phyloP scores from a whole-genome alignment of 2,797 vertebrate species.

The Gastrophryne carolinensis region DNA sequence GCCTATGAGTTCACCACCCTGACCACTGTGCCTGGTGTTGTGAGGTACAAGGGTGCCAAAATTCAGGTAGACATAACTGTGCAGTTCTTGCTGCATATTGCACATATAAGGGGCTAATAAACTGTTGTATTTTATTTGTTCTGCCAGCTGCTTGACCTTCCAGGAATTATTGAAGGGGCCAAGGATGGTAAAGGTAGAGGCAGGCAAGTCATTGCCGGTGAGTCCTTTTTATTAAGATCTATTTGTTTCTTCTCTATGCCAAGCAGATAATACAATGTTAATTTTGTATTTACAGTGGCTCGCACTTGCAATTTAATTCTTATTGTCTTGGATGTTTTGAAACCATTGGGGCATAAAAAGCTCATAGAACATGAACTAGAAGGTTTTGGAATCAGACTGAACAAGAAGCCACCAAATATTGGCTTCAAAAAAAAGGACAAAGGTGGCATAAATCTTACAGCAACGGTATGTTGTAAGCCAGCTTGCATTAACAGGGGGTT shows the following conservation, averaged over 20 bases:
- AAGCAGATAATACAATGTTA: background rate
- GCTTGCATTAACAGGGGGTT: no score
- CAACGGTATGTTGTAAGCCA: slow-evolving; percentile 80
- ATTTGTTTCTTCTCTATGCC: background rate
- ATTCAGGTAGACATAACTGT: slow-evolving; percentile 80
- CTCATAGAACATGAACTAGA: slow-evolving; percentile 97
- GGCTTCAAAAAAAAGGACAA: slow-evolving; percentile 99
- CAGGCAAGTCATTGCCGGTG: slow-evolving; percentile 95
- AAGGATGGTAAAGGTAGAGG: slow-evolving; percentile 98
- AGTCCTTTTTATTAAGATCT: slow-evolving; percentile 30
- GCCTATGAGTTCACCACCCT: slow-evolving; percentile 97
- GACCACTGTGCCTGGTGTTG: slow-evolving; percentile 95
- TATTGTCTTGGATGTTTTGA: slow-evolving; percentile 94
- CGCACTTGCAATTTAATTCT: slow-evolving; percentile 97
- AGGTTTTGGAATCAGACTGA: slow-evolving; percentile 95
- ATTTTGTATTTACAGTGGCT: slow-evolving; percentile 75
- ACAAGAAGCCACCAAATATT: slow-evolving; percentile 95
- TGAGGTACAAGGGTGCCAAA: slow-evolving; percentile 97
- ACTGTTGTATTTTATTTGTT: slow-evolving; percentile 4
- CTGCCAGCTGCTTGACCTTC: slow-evolving; percentile 89
- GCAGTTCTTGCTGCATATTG: background rate
- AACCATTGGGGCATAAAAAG: slow-evolving; percentile 94
- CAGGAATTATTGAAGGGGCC: slow-evolving; percentile 96
- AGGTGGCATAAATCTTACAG: slow-evolving; percentile 97
- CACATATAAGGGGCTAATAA: background rate